Conservation (phyloP, 2,888 invertebrate species). For the Zonitis immaculata region DNA sequence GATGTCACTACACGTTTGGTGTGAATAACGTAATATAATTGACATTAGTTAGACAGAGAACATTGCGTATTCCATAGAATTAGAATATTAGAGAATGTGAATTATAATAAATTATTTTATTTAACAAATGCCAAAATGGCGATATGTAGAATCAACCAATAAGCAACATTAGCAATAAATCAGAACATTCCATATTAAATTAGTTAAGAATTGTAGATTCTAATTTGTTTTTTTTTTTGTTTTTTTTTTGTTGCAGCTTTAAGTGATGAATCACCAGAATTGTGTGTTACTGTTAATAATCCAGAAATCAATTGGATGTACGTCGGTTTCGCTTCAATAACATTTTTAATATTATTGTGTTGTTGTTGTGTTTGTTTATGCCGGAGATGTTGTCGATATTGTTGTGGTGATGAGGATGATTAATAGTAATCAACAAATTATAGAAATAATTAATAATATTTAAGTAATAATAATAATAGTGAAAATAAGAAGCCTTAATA, state of each 20-base stretch:
- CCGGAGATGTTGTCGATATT: slow-evolving; percentile 39
- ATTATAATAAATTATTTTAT: too few species aligned
- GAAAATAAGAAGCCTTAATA: not conserved
- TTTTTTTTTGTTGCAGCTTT: slow-evolving; percentile 40
- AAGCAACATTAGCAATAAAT: too few species aligned
- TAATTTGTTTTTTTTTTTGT: too few species aligned
- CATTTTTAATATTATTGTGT: slow-evolving; percentile 40
- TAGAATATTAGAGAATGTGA: too few species aligned
- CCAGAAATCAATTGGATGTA: slow-evolving; percentile 45
- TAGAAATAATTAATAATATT: not conserved
- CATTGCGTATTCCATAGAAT: too few species aligned
- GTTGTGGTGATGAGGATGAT: slow-evolving; percentile 31
- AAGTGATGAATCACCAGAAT: slow-evolving; percentile 73
- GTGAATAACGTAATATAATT: too few species aligned
- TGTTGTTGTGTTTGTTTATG: slow-evolving; percentile 45
- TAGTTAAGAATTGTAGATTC: too few species aligned
- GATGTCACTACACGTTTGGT: too few species aligned
- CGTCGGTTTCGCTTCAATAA: slow-evolving; percentile 38
- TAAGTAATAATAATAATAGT: not conserved
- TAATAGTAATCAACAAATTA: not conserved
- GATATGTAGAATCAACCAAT: too few species aligned
- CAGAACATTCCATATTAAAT: too few species aligned
- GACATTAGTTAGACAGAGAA: too few species aligned
- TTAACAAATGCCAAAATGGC: too few species aligned
- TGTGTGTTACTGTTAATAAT: slow-evolving; percentile 52